Evolutionary conservation across 2,113 vertebrate genomes (phyloP).

Genomic region (Capricornis sumatraensis): DNA sequence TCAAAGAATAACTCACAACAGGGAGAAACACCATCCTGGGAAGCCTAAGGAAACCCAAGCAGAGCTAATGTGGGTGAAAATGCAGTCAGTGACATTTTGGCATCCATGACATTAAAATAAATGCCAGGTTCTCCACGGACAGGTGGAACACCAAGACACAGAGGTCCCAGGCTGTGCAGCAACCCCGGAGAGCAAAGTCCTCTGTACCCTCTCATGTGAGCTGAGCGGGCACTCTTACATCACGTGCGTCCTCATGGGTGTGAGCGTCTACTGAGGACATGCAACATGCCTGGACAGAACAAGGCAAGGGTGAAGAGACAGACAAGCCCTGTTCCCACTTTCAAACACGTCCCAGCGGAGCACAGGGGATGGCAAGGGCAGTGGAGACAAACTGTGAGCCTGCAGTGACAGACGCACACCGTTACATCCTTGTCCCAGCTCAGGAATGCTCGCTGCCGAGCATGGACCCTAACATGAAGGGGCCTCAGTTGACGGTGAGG

Average conservation of each 20-base stretch:
- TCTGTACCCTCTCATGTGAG: rapidly evolving
- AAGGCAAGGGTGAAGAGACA: background rate
- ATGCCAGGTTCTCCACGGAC: rapidly evolving
- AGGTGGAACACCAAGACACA: background rate
- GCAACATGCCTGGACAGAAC: too few relatives aligned
- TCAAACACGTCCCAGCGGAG: background rate
- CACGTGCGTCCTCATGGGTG: rapidly evolving
- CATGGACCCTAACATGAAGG: background rate
- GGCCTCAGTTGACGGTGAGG: background rate
- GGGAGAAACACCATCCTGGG: rapidly evolving
- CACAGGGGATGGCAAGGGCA: background rate
- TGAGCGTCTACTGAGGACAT: background rate
- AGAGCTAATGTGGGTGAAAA: background rate
- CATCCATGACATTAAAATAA: too few relatives aligned
- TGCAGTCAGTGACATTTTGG: background rate
- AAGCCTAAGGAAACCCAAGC: background rate
- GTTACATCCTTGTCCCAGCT: rapidly evolving
- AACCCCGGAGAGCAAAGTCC: rapidly evolving
- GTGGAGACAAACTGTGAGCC: background rate
- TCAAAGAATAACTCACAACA: background rate
- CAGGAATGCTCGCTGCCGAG: rapidly evolving
- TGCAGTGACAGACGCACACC: rapidly evolving
- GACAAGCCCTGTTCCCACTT: background rate
- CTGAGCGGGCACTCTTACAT: background rate
- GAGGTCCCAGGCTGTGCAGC: background rate